phyloP scores from a whole-genome alignment of 2,113 vertebrate genomes.

The Cygnus buccinator region DNA sequence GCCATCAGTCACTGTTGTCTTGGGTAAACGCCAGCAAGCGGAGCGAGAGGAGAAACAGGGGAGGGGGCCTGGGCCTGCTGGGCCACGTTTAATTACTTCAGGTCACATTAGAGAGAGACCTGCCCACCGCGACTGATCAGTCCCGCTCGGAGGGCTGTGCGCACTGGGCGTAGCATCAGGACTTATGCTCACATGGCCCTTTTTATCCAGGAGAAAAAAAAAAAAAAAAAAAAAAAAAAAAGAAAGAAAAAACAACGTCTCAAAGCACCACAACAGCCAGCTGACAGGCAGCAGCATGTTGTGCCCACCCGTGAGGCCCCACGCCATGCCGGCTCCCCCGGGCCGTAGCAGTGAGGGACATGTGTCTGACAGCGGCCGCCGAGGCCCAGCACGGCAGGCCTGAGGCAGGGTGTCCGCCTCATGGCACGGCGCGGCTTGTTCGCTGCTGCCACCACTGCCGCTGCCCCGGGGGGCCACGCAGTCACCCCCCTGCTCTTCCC shows the following conservation, averaged over 20 bases:
- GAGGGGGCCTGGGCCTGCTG: background rate
- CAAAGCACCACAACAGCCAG: background rate
- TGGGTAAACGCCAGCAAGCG: constrained; percentile 25
- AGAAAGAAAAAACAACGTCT: background rate
- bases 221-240: background rate
- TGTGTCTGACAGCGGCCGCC: background rate
- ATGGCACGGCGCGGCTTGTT: background rate
- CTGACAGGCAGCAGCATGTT: background rate
- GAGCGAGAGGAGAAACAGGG: background rate
- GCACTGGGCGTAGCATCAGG: background rate
- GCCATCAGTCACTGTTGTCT: background rate
- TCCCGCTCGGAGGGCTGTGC: background rate
- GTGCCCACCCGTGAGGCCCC: background rate
- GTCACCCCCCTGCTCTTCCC: background rate
- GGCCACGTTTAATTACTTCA: constrained; percentile 17
- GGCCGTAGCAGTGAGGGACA: background rate
- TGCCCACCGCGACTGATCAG: constrained; percentile 22
- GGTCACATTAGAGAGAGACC: constrained; percentile 10
- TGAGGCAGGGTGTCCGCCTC: background rate
- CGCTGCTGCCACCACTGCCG: background rate
- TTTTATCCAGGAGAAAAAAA: constrained; percentile 20
- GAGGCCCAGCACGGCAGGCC: background rate
- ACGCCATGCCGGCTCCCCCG: background rate
- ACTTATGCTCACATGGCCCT: background rate
- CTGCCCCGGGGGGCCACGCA: background rate